Evolutionary conservation across 2,888 invertebrate genomes (phyloP).

Genomic region (Axea sp.): DNA sequence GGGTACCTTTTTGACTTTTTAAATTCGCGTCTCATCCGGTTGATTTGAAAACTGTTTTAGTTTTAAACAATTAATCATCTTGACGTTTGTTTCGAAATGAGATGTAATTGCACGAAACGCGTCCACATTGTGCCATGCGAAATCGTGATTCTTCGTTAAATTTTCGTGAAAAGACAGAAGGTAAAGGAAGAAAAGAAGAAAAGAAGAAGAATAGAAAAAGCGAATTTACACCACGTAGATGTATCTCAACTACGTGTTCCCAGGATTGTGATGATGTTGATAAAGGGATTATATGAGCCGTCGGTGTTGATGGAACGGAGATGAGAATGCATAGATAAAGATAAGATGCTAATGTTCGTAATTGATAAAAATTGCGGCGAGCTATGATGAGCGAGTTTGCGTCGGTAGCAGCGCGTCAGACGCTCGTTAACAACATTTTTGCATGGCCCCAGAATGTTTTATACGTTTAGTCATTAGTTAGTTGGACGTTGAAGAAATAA

Average conservation of each 20-base stretch:
- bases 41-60: too few species aligned
- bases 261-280: slow-evolving; percentile 50
- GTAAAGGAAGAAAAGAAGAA: not conserved
- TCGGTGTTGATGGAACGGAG: slow-evolving; percentile 57
- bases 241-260: slow-evolving; percentile 29
- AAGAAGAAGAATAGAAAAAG: not conserved
- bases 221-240: slow-evolving; percentile 23
- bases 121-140: too few species aligned
- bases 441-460: slow-evolving; percentile 34
- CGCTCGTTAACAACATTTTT: slow-evolving; percentile 58
- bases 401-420: slow-evolving; percentile 54
- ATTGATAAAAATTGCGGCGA: slow-evolving; percentile 55
- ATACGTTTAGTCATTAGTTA: slow-evolving; percentile 50
- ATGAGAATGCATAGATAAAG: slow-evolving; percentile 60
- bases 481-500: slow-evolving; percentile 51
- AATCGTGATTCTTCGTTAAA: slow-evolving; percentile 3
- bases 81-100: too few species aligned
- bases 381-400: slow-evolving; percentile 58
- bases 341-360: slow-evolving; percentile 57
- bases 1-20: too few species aligned
- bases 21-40: too few species aligned
- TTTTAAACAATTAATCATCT: too few species aligned
- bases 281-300: slow-evolving; percentile 49
- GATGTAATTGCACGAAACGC: too few species aligned
- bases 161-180: not conserved